Conservation (phyloP, 2,113 vertebrate species). For the Sinocyclocheilus rhinocerous region DNA sequence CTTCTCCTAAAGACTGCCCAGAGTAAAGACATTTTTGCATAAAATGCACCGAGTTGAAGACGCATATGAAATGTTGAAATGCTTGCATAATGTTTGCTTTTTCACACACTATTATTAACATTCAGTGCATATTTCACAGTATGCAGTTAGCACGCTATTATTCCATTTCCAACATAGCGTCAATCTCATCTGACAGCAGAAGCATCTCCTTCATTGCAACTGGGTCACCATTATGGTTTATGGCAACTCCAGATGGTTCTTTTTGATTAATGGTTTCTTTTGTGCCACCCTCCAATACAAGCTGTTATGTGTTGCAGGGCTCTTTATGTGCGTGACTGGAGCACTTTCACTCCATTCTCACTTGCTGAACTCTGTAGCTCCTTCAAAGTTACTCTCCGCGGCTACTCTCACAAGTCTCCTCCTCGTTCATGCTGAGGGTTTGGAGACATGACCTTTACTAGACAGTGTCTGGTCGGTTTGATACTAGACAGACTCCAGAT, state of each 20-base stretch:
- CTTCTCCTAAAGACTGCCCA: neutral
- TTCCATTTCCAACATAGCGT: neutral
- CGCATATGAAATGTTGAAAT: neutral
- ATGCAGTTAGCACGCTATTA: neutral
- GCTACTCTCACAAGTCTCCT: neutral
- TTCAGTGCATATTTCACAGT: neutral
- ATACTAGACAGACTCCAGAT: neutral
- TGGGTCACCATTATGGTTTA: conserved; percentile 14
- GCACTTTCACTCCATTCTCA: conserved; percentile 4
- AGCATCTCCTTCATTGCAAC: neutral
- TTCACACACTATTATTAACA: neutral
- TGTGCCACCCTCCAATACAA: conserved; percentile 23
- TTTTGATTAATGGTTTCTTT: conserved; percentile 33
- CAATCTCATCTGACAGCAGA: neutral
- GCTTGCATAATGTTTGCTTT: neutral
- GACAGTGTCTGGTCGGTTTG: conserved; percentile 14
- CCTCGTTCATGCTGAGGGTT: neutral
- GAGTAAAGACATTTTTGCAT: neutral
- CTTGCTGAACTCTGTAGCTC: conserved; percentile 13
- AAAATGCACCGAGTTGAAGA: neutral
- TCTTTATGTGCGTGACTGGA: conserved; percentile 18
- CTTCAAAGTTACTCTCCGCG: neutral
- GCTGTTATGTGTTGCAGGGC: neutral
- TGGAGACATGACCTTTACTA: conserved; percentile 30
- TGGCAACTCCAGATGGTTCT: conserved; percentile 20